Evolutionary conservation across 1,140 invertebrate genomes (phyloP).

Genomic region (Acyrthosiphon pisum): DNA sequence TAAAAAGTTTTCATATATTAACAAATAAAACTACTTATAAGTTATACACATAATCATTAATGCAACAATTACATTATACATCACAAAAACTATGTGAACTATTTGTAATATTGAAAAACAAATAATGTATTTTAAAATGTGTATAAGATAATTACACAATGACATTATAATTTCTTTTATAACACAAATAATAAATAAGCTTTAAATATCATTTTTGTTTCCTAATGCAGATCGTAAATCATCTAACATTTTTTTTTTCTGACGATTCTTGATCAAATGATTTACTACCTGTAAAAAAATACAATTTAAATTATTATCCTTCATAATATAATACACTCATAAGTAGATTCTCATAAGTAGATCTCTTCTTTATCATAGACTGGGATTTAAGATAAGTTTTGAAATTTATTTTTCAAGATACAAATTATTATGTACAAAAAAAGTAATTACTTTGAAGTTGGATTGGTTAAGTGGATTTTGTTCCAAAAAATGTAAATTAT

Average conservation of each 20-base stretch:
- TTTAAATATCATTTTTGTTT: background rate
- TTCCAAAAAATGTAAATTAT: background rate
- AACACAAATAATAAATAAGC: background rate
- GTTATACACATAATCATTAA: background rate
- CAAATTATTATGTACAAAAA: background rate
- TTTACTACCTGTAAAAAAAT: conserved; percentile 46
- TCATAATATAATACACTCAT: background rate
- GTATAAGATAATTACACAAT: background rate
- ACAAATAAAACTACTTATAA: conserved; percentile 23
- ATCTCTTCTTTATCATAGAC: conserved; percentile 14
- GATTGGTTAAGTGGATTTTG: background rate
- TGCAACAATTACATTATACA: background rate
- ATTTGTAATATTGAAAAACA: background rate
- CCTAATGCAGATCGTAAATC: background rate
- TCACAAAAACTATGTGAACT: background rate
- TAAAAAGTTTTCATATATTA: background rate
- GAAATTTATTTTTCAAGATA: background rate
- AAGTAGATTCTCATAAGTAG: background rate
- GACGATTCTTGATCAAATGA: background rate
- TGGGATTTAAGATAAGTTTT: background rate
- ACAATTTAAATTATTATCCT: conserved; percentile 2
- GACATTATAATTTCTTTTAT: background rate
- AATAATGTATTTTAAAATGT: background rate
- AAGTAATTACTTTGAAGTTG: background rate
- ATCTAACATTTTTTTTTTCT: background rate